Base-by-base conservation (phyloP, 1,140 invertebrate genomes). In the Ctenoplectra terminalis region DNA sequence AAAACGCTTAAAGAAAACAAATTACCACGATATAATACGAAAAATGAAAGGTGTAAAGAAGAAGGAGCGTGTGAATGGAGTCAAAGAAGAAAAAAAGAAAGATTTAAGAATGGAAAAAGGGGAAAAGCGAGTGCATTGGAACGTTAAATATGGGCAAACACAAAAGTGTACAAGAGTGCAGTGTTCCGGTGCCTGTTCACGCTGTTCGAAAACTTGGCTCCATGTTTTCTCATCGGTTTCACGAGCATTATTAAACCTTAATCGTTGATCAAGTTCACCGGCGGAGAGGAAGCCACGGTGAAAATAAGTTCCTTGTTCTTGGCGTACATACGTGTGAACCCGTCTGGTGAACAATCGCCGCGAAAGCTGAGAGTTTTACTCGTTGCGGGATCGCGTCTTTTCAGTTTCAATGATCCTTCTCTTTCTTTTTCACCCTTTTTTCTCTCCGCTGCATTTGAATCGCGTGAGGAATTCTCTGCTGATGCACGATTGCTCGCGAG, bases 241-340 rank as follows among this genome's bases (percentile, higher is more conserved):
- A 76, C 56, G 58, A 79, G 82, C 71, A 74, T 84, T 72, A 80
- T 86, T 88, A 87, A 77, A 85, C 74, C 75, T 64, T 86, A 86
- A 86, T 86, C 84, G 84, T 50, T 43, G 79, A 85, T 86, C 78
- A 85, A 85, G 72, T 85, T 86, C 78, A 82, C 31, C 56, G 61
- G 15, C n/a, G n/a, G 52, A 82, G 67, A 86, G 54, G 66, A 72
- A 64, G 43, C 40, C 37, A 13, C 64, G 71, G 63, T 83, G 50
- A 81, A 75, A 75, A 64, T 85, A 70, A 43, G 61, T 81, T 84
- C 66, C 43, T 31, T 56, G 74, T 82, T 85, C 61, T 43, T 15
- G 72, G n/a, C n/a, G n/a, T n/a, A n/a, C n/a, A 17, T 67, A 56
- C 77, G 70, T 81, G 72, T 26, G 77, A 64, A 77, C 63, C 56